Percentiles rank a stretch among this genome's conserved stretches.
Evolutionary conservation across 2,797 vertebrate genomes (phyloP).

Genomic region (Leucoraja ocellata): DNA sequence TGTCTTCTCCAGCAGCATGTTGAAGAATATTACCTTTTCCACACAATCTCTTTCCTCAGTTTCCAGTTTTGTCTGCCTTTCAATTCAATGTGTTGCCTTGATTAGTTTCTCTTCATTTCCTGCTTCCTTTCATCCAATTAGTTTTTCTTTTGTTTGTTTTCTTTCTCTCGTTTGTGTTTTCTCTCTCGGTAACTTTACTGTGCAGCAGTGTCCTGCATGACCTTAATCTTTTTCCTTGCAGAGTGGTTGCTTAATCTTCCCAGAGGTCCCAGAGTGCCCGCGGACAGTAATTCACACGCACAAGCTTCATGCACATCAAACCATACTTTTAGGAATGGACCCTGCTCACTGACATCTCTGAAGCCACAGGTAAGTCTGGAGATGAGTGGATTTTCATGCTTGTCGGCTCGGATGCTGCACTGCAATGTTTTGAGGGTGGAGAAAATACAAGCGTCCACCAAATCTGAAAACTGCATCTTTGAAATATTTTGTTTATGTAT

Average conservation of each 20-base stretch:
- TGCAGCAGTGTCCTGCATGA: neutral
- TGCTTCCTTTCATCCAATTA: neutral
- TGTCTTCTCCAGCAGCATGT: neutral
- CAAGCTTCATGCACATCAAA: neutral
- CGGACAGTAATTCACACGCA: neutral
- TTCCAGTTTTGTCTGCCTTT: neutral
- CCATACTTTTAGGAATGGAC: constrained; percentile 7
- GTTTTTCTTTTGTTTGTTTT: neutral
- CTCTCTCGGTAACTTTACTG: neutral
- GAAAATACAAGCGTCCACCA: neutral
- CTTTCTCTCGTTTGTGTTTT: neutral
- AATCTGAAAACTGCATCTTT: neutral
- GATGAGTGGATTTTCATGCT: neutral
- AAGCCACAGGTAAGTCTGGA: constrained; percentile 6
- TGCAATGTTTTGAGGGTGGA: neutral
- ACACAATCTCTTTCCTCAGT: neutral
- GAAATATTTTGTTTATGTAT: neutral
- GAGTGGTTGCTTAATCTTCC: constrained; percentile 19
- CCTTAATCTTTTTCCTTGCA: constrained; percentile 32
- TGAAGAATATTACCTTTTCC: neutral
- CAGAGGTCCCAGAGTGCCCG: neutral
- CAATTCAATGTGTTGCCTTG: neutral
- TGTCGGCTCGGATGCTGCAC: neutral
- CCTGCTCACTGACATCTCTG: neutral
- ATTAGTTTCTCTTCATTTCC: neutral